These are phyloP conservation scores for Charadrius vociferus DNA, from an alignment of 2,113 vertebrate species.

Conservation along the genomic window DNA sequence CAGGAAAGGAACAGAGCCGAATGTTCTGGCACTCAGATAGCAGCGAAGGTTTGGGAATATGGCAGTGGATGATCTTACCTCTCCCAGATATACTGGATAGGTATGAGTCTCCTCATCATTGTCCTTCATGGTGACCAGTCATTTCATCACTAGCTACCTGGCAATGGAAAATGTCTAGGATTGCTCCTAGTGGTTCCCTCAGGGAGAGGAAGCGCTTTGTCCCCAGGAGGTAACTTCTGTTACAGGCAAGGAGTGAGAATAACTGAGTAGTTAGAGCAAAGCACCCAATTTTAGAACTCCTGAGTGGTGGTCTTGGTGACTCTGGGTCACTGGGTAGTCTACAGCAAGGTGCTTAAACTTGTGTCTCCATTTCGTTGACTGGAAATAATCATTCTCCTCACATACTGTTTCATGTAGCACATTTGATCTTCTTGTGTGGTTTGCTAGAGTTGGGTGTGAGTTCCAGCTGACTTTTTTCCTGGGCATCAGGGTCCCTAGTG, in stretches of 20 bases:
- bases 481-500: neutral
- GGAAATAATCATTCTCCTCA: neutral
- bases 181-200: neutral
- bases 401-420: neutral
- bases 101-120: conserved; percentile 69
- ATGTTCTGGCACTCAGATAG: conserved; percentile 81
- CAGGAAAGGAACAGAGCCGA: conserved; percentile 81
- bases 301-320: neutral
- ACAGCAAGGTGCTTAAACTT: neutral
- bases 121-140: neutral
- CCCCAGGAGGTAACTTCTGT: accelerated
- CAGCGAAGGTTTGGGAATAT: conserved; percentile 76
- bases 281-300: neutral
- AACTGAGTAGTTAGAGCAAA: neutral
- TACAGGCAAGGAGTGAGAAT: neutral
- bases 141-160: neutral
- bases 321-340: neutral
- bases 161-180: neutral
- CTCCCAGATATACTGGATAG: conserved; percentile 88
- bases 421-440: neutral
- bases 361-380: neutral
- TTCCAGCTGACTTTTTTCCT: neutral
- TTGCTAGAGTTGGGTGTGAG: neutral
- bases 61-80: conserved; percentile 83
- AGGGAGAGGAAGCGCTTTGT: neutral